Conservation (phyloP, 2,888 invertebrate genomes). For the Phytoseiulus persimilis region DNA sequence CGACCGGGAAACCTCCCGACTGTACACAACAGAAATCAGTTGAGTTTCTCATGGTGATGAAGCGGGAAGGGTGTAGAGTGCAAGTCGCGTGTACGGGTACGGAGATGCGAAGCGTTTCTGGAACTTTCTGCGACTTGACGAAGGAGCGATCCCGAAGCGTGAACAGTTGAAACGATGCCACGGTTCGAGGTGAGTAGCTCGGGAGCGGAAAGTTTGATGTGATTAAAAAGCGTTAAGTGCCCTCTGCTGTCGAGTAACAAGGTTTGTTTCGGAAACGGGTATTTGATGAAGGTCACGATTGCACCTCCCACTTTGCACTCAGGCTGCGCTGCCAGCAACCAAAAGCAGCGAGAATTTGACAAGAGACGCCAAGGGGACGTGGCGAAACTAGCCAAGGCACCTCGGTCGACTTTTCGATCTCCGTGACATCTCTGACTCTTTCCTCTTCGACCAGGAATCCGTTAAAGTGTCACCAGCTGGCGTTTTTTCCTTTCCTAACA, state of each 20-base stretch:
- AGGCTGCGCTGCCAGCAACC: not conserved
- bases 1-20: too few species aligned
- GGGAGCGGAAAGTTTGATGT: not conserved
- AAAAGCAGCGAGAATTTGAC: not conserved
- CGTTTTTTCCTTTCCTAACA: not conserved
- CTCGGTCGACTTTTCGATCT: not conserved
- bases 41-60: too few species aligned
- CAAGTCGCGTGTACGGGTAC: too few species aligned
- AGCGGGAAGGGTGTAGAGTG: too few species aligned
- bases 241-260: not conserved
- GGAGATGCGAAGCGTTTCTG: too few species aligned
- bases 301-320: not conserved
- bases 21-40: too few species aligned
- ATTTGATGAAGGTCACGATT: not conserved
- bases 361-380: not conserved
- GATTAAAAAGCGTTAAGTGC: conserved; percentile 5
- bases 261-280: not conserved
- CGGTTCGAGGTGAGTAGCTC: not conserved
- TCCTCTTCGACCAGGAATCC: not conserved
- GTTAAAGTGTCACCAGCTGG: not conserved
- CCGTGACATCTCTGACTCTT: not conserved
- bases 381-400: not conserved
- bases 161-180: not conserved
- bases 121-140: not conserved
- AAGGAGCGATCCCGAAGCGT: not conserved